Evolutionary conservation across 53 echinoderm and acorn worm genomes (phyloP).

Genomic region (Stichopus horrens): DNA sequence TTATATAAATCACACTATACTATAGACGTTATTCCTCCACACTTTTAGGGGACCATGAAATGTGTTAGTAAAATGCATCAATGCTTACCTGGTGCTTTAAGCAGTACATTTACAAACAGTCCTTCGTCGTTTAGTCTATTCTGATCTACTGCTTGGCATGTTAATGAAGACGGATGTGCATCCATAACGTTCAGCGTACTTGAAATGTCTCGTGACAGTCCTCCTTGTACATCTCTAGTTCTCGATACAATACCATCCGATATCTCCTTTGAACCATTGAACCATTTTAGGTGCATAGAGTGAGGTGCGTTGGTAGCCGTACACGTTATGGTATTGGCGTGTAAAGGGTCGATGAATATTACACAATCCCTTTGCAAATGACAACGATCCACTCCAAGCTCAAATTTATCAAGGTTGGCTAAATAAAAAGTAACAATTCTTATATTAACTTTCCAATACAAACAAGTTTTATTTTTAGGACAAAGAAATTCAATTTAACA

Average conservation of each 20-base stretch:
- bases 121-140: background rate
- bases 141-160: constrained; percentile 4
- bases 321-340: background rate
- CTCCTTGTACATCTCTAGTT: background rate
- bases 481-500: no score
- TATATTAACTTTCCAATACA: no score
- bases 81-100: no score
- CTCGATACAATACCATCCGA: background rate
- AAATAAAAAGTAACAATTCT: no score
- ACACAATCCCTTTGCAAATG: background rate
- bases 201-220: background rate
- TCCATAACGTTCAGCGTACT: background rate
- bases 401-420: background rate
- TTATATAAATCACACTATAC: no score
- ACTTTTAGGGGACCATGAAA: no score
- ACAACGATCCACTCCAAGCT: background rate
- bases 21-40: no score
- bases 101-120: background rate
- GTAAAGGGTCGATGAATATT: background rate
- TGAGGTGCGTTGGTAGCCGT: background rate
- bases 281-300: background rate
- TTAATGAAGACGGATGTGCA: background rate
- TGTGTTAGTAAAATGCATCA: no score
- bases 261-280: background rate
- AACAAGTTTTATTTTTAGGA: no score